Base-by-base conservation (phyloP, 2,113 vertebrate species). In the Phaethon lepturus region DNA sequence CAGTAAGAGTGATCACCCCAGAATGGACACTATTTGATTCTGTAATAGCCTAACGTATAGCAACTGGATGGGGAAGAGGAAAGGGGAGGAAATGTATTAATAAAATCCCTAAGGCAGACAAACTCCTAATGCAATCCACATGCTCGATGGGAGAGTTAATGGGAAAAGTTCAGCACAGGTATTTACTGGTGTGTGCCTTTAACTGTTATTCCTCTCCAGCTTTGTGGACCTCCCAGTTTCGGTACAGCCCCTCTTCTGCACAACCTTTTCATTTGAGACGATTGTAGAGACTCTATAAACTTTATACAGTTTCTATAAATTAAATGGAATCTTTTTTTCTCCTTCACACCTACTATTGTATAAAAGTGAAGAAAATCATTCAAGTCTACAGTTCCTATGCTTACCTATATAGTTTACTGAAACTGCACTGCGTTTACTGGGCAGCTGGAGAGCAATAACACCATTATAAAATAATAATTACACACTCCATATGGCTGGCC, bases 271-370 rank as follows among this genome's bases (percentile, higher is more conserved):
- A 81, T 94, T 89, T 72, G 74, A 81, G 94, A 81, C 0, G 15
- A 79, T 62, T 90, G 94, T 87, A 88, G 91, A 97, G 88, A 98
- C 97, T 98, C 96, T 92, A 97, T 98, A 98, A 98, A 98, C 72
- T 96, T 98, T 98, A 98, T 96, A 97, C 60, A 90, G 93, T 96
- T 98, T 97, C 96, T 96, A 97, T 98, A 98, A 98, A 98, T 81
- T 89, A 94, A 93, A 97, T 66, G 3, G 68, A 90, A 95, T 90
- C n/a, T 97, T 97, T 98, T 96, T 97, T 97, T 38, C 86, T 89
- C 53, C 64, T 95, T 96, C 17, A 5, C 97, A 96, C 94, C 92
- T 97, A 96, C 91, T 95, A 97, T 96, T 50, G 95, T 94, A 95
- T 96, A 97, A 98, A 97, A 97, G 95, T 55, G 45, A 86, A 97